phyloP scores from a whole-genome alignment of 2,797 vertebrate genomes.

The Esox masquinongy region DNA sequence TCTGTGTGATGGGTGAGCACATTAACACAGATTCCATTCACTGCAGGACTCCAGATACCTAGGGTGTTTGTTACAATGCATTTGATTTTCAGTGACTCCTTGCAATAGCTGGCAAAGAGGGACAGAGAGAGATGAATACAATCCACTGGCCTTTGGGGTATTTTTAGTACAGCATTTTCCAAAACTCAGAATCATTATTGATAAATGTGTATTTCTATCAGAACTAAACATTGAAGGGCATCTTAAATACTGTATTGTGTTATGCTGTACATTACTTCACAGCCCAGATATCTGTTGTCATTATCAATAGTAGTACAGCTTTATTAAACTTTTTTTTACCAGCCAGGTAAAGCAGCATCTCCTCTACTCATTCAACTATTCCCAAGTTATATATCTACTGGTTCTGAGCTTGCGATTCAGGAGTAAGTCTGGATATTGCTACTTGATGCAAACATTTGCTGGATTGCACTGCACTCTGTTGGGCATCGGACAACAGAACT shows the following conservation, averaged over 20 bases:
- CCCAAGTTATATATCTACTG: neutral
- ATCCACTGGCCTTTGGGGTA: neutral
- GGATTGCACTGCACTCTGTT: constrained; percentile 30
- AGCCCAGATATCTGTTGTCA: neutral
- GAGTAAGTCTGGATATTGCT: neutral
- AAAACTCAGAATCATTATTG: neutral
- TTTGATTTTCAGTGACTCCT: constrained; percentile 71
- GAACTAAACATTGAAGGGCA: neutral
- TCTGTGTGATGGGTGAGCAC: constrained; percentile 83
- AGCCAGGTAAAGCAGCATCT: neutral
- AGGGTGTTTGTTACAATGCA: constrained; percentile 81
- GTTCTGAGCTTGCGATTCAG: neutral
- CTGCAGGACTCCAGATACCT: constrained; percentile 78
- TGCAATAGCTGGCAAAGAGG: constrained; percentile 8
- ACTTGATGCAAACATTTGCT: neutral
- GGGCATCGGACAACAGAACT: constrained; percentile 14
- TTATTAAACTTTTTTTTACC: neutral
- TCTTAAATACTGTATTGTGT: neutral
- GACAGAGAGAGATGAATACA: neutral
- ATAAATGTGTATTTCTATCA: neutral
- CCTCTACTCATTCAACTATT: neutral
- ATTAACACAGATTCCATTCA: constrained; percentile 89
- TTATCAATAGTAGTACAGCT: neutral
- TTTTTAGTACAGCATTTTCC: constrained; percentile 7
- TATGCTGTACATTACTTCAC: neutral